A percentile compares a stretch with the other conserved stretches of the same genome.
These are phyloP conservation scores for Oryzias melastigma DNA, from an alignment of 2,113 vertebrate genomes.

Conservation along the genomic window DNA sequence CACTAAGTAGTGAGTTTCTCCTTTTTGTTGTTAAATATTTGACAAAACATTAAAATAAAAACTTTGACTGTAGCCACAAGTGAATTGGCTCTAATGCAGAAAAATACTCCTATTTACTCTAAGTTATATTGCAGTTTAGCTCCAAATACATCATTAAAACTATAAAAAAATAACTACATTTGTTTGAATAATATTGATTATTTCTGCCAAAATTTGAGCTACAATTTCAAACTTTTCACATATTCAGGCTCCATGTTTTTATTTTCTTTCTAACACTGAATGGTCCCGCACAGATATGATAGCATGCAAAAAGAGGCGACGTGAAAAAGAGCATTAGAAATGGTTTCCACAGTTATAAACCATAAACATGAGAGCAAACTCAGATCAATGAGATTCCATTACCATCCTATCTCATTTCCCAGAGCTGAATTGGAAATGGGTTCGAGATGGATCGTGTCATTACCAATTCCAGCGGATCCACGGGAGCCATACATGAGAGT, in stretches of 20 bases:
- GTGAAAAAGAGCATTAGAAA: slow-evolving; percentile 66
- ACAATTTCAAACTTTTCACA: neutral
- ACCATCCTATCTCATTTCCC: slow-evolving; percentile 77
- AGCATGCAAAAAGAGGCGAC: slow-evolving; percentile 51
- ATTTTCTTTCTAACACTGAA: neutral
- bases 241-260: slow-evolving; percentile 9
- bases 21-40: no score
- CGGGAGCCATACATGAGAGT: slow-evolving; percentile 46
- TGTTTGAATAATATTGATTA: no score
- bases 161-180: no score
- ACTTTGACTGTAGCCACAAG: no score
- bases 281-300: slow-evolving; percentile 17
- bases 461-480: slow-evolving; percentile 68
- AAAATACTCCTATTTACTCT: no score
- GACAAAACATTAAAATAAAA: no score
- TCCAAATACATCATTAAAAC: no score
- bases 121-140: no score
- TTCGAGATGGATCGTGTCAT: slow-evolving; percentile 76
- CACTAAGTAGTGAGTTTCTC: no score
- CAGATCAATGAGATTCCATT: slow-evolving; percentile 81
- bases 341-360: slow-evolving; percentile 68
- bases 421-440: slow-evolving; percentile 71
- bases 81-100: no score
- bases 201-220: no score
- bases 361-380: slow-evolving; percentile 74